phyloP scores from a whole-genome alignment of 2,888 invertebrate genomes.

The Anodontia alba region DNA sequence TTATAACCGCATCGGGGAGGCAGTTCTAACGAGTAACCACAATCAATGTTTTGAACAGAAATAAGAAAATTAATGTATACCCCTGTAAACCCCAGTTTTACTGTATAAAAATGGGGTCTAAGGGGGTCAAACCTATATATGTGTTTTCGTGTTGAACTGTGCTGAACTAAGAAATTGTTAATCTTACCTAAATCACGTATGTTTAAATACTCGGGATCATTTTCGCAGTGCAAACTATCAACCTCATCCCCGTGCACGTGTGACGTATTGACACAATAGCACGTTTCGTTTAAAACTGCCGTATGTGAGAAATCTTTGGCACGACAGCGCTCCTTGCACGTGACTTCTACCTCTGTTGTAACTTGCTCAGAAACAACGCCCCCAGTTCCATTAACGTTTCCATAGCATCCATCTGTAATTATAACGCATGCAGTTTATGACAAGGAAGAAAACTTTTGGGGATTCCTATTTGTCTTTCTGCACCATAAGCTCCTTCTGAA shows the following conservation, averaged over 20 bases:
- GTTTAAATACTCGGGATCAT: background rate
- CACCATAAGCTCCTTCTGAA: no score
- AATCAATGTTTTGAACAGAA: no score
- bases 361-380: conserved; percentile 13
- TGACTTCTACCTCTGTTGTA: conserved; percentile 6
- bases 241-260: background rate
- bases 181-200: conserved; percentile 30
- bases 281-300: conserved; percentile 23
- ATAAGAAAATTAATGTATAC: no score
- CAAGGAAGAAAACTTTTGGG: no score
- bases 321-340: conserved; percentile 51
- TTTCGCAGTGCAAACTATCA: conserved; percentile 3
- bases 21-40: no score
- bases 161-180: no score
- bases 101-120: no score
- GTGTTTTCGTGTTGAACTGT: no score
- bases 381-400: background rate
- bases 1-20: no score
- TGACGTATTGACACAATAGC: conserved; percentile 39
- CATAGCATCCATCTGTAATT: conserved; percentile 49
- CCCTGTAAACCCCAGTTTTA: no score
- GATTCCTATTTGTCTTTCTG: no score
- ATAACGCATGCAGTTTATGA: background rate
- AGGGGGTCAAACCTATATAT: no score
- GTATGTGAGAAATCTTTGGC: conserved; percentile 30